A percentile compares a stretch with the other conserved stretches of the same genome.
Conservation (phyloP, 92 coral and sea anemone species). For the Palythoa heliodiscus region DNA sequence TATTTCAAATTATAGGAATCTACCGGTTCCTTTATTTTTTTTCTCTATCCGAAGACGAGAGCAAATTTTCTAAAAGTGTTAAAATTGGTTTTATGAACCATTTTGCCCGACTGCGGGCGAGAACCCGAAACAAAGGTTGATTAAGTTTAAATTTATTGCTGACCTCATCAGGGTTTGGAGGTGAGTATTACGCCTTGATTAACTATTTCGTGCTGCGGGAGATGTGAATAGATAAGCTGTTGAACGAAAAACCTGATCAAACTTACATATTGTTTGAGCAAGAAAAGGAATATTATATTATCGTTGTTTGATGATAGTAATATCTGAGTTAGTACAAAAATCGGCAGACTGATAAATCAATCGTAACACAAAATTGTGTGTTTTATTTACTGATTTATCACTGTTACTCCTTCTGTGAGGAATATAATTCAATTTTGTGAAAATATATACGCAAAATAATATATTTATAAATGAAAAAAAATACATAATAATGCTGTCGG, state of each 20-base stretch:
- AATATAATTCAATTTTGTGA: too few relatives aligned
- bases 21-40: neutral
- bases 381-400: too few relatives aligned
- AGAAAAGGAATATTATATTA: too few relatives aligned
- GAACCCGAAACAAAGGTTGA: neutral
- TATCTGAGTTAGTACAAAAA: too few relatives aligned
- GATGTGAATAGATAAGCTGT: neutral
- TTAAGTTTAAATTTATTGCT: constrained; percentile 29
- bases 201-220: neutral
- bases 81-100: neutral
- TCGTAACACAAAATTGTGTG: too few relatives aligned
- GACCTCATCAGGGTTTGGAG: neutral
- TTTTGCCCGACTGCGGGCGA: neutral
- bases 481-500: too few relatives aligned
- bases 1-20: neutral
- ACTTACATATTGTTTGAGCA: too few relatives aligned
- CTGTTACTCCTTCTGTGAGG: too few relatives aligned
- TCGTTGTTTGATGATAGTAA: too few relatives aligned
- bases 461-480: too few relatives aligned
- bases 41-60: neutral
- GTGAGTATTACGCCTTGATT: neutral
- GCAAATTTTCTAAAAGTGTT: neutral
- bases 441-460: too few relatives aligned
- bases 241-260: neutral
- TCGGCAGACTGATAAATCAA: too few relatives aligned